Conservation (phyloP, 2,888 invertebrate species). For the Campoplex capitator region DNA sequence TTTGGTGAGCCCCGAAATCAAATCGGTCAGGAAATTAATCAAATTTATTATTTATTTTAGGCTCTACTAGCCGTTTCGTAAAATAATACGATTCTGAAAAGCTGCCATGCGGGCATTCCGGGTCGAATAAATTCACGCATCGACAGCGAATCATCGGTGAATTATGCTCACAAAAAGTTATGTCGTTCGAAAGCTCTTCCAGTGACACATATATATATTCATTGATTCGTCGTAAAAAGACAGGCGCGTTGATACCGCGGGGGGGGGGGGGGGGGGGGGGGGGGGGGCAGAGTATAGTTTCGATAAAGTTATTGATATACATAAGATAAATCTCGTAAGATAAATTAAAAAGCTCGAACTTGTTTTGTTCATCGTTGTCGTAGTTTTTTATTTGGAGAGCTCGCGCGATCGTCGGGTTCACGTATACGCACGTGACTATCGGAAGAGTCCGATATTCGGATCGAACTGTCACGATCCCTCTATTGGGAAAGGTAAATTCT, state of each 20-base stretch:
- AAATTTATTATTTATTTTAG: too few species aligned
- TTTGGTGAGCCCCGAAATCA: background rate
- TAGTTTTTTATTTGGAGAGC: constrained; percentile 26
- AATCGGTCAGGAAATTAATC: background rate
- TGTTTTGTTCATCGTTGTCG: background rate
- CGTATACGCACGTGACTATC: constrained; percentile 53
- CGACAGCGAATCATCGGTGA: background rate
- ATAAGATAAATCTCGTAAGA: constrained; percentile 51
- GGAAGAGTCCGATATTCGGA: constrained; percentile 43
- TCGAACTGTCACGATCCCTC: constrained; percentile 31
- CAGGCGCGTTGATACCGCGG: background rate
- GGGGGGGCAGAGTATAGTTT: background rate
- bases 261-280: background rate
- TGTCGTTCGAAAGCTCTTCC: background rate
- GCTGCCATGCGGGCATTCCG: background rate
- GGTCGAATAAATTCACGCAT: background rate
- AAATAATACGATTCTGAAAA: background rate
- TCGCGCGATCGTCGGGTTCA: constrained; percentile 49
- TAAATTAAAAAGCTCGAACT: constrained; percentile 26
- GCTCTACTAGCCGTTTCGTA: background rate
- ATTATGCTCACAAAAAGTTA: background rate
- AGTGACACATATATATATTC: background rate
- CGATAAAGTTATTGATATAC: constrained; percentile 12
- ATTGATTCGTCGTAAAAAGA: constrained; percentile 14
- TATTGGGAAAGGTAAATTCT: constrained; percentile 59